Percentiles rank a stretch among this genome's conserved stretches.
phyloP scores from a whole-genome alignment of 2,797 vertebrate species.

The Emys orbicularis region DNA sequence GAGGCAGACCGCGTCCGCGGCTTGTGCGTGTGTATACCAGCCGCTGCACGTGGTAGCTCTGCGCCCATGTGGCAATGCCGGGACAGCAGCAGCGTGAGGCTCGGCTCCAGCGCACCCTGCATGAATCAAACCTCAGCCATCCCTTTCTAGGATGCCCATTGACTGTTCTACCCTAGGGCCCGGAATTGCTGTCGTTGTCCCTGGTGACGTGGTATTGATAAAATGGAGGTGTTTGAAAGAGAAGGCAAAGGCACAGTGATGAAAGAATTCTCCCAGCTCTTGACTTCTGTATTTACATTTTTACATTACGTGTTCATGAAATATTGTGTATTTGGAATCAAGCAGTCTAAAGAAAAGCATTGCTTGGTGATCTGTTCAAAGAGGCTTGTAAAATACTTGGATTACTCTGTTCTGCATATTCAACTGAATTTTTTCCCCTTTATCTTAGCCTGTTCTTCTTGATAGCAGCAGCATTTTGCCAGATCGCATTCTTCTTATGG shows the following conservation, averaged over 20 bases:
- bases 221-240: neutral
- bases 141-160: too few relatives aligned
- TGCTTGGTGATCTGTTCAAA: neutral
- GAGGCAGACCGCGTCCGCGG: too few relatives aligned
- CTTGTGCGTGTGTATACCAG: too few relatives aligned
- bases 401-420: slow-evolving; percentile 4
- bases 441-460: slow-evolving; percentile 91
- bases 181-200: too few relatives aligned
- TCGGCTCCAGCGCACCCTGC: too few relatives aligned
- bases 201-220: neutral
- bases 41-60: too few relatives aligned
- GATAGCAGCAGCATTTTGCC: slow-evolving; percentile 98
- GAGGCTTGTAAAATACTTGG: neutral
- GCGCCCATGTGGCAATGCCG: too few relatives aligned
- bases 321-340: neutral
- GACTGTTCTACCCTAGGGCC: too few relatives aligned
- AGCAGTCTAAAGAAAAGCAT: neutral
- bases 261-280: neutral
- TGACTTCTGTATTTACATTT: slow-evolving; percentile 29
- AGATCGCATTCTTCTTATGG: slow-evolving; percentile 97
- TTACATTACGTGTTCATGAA: neutral
- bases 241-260: slow-evolving; percentile 6
- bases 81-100: too few relatives aligned
- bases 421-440: neutral
- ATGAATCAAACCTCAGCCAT: too few relatives aligned